Evolutionary conservation across 2,888 invertebrate species (phyloP).

Genomic region (Clostera curtula): DNA sequence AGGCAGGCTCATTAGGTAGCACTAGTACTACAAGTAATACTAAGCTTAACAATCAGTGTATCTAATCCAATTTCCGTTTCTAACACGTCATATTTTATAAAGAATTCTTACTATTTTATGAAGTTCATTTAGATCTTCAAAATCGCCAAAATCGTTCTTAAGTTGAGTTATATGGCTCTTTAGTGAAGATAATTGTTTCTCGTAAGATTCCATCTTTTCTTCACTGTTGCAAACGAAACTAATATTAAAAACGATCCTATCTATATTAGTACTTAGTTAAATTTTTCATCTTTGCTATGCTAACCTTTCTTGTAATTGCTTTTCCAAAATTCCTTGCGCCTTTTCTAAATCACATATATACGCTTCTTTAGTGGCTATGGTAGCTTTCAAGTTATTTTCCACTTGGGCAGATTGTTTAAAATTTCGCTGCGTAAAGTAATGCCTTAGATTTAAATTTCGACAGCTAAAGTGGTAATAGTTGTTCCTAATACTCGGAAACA

Average conservation of each 20-base stretch:
- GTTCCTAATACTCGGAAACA: too few species aligned
- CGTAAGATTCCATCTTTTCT: constrained; percentile 45
- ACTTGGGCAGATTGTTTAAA: constrained; percentile 30
- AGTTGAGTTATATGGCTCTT: constrained; percentile 45
- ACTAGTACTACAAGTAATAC: too few species aligned
- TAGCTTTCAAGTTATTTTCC: constrained; percentile 31
- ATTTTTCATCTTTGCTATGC: neutral
- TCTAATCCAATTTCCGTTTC: neutral
- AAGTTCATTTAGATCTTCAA: constrained; percentile 44
- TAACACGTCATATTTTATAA: neutral
- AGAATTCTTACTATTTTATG: constrained; percentile 38
- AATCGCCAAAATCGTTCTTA: constrained; percentile 48
- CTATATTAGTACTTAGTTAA: constrained; percentile 1
- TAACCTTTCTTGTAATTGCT: constrained; percentile 45
- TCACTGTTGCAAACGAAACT: too few species aligned
- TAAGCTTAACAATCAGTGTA: neutral
- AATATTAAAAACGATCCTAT: constrained; percentile 1
- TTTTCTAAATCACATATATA: constrained; percentile 41
- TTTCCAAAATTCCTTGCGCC: constrained; percentile 32
- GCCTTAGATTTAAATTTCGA: neutral
- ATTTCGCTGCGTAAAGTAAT: constrained; percentile 25
- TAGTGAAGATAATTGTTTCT: constrained; percentile 41
- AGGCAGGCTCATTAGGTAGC: too few species aligned
- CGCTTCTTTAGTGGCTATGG: constrained; percentile 38
- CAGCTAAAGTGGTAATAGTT: too few species aligned